Conservation (phyloP, 1,140 invertebrate species). For the Chlorops oryzae region DNA sequence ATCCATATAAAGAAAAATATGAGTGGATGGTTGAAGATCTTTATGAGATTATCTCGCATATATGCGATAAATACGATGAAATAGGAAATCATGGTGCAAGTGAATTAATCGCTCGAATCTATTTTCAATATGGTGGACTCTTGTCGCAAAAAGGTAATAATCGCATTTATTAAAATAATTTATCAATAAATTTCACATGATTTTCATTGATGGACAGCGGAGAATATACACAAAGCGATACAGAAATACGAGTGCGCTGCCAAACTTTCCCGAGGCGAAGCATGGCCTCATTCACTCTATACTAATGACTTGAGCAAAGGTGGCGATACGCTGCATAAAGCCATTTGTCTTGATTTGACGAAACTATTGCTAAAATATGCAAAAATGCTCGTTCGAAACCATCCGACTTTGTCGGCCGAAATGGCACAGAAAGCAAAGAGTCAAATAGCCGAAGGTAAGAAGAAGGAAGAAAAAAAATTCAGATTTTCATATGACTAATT, state of each 20-base stretch:
- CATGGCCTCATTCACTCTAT: slow-evolving; percentile 20
- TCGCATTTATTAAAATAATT: too few relatives aligned
- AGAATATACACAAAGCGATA: too few relatives aligned
- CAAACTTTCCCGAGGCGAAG: slow-evolving; percentile 27
- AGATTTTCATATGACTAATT: too few relatives aligned
- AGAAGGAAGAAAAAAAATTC: too few relatives aligned
- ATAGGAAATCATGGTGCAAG: too few relatives aligned
- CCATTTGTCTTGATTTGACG: slow-evolving; percentile 30
- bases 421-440: slow-evolving; percentile 27
- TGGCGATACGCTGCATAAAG: slow-evolving; percentile 24
- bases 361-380: slow-evolving; percentile 27
- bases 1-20: slow-evolving; percentile 27
- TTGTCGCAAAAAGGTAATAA: slow-evolving; percentile 15
- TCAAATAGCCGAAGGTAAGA: slow-evolving; percentile 30
- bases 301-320: slow-evolving; percentile 17
- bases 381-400: slow-evolving; percentile 20
- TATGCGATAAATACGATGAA: slow-evolving; percentile 32
- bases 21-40: slow-evolving; percentile 25
- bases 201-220: too few relatives aligned
- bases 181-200: too few relatives aligned
- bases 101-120: slow-evolving; percentile 34
- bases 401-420: slow-evolving; percentile 27
- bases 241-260: too few relatives aligned
- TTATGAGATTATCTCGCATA: slow-evolving; percentile 27
- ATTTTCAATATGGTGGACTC: slow-evolving; percentile 25